A percentile compares a stretch with the other conserved stretches of the same genome.
phyloP scores from a whole-genome alignment of 2,113 vertebrate genomes.

The Osmerus mordax region DNA sequence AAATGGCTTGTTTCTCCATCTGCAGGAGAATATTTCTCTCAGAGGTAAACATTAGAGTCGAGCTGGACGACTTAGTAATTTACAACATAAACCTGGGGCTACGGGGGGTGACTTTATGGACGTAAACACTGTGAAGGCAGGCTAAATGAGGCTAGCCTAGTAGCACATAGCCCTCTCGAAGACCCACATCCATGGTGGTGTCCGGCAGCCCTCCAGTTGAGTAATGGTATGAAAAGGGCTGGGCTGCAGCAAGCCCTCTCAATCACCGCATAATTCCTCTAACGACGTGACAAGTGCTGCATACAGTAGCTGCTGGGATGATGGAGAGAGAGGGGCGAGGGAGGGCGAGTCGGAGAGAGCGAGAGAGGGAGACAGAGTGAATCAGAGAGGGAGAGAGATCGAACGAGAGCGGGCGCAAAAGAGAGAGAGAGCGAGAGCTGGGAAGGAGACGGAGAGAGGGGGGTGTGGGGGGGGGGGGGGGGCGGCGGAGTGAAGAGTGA shows the following conservation, averaged over 20 bases:
- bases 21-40: constrained; percentile 58
- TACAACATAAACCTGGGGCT: constrained; percentile 29
- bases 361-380: neutral
- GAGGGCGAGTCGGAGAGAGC: too few species aligned
- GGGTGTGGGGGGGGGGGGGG: neutral
- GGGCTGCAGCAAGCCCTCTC: neutral
- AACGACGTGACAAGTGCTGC: neutral
- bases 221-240: constrained; percentile 8
- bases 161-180: neutral
- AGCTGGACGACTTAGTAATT: constrained; percentile 35
- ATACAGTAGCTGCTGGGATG: neutral
- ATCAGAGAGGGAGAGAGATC: neutral
- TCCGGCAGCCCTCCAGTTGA: neutral
- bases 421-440: neutral
- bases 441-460: neutral
- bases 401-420: neutral
- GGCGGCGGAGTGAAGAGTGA: neutral
- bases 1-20: constrained; percentile 62
- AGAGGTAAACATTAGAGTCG: constrained; percentile 43
- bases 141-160: neutral
- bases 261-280: constrained; percentile 4
- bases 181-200: neutral
- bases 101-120: too few species aligned
- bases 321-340: too few species aligned
- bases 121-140: too few species aligned